Conservation (phyloP, 53 echinoderm and acorn worm genomes). For the Paracentrotus lividus region DNA sequence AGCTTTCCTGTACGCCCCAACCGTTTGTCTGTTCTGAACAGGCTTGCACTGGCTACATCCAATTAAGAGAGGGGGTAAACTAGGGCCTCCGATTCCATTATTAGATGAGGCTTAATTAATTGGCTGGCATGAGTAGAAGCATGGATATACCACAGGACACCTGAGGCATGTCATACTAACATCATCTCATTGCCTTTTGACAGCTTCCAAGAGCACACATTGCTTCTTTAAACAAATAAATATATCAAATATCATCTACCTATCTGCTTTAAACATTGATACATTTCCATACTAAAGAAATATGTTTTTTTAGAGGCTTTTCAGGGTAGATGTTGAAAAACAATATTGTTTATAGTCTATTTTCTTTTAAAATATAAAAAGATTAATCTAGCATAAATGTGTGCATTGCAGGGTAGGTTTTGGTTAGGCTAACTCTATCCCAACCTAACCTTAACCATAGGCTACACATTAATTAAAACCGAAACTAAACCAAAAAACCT, state of each 20-base stretch:
- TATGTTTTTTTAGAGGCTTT: background rate
- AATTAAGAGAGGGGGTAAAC: conserved; percentile 20
- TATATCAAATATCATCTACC: too few species aligned
- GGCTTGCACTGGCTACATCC: background rate
- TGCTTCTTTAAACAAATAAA: background rate
- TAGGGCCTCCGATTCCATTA: conserved; percentile 45
- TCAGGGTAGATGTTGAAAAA: too few species aligned
- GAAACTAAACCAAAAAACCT: too few species aligned
- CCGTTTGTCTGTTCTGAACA: background rate
- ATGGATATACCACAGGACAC: conserved; percentile 30
- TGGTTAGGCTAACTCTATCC: too few species aligned
- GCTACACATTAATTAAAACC: too few species aligned
- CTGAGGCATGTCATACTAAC: conserved; percentile 26
- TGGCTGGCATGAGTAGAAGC: conserved; percentile 9
- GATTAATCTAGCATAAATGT: too few species aligned
- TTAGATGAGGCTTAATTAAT: conserved; percentile 47
- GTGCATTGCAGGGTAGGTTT: too few species aligned
- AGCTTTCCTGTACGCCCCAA: background rate
- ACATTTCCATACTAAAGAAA: background rate
- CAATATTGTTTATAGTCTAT: too few species aligned
- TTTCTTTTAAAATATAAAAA: too few species aligned
- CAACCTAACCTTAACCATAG: too few species aligned
- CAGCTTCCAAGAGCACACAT: conserved; percentile 17
- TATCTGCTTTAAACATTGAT: too few species aligned
- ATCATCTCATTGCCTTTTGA: background rate